Base-by-base conservation (phyloP, 2,797 vertebrate species). In the Apogon hyalosoma region DNA sequence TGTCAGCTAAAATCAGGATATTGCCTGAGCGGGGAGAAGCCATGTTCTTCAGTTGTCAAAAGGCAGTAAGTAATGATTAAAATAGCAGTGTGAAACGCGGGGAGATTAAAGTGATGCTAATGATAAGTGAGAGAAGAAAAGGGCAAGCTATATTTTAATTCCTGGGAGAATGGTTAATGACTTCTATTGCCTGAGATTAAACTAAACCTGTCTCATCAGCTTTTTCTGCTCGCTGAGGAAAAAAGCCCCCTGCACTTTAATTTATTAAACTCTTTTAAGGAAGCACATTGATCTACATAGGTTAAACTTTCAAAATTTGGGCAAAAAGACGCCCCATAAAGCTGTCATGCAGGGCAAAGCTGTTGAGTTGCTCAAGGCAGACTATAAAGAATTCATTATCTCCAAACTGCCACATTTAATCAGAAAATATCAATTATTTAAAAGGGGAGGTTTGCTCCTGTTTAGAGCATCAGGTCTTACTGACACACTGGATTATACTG, bases 61-160 rank as follows among this genome's bases (percentile, higher is more conserved):
- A 98, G 97, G 96, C 97, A 98, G 97, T 98, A 98, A 99, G 98
- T 98, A 99, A 98, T 99, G 97, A 99, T 99, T 99, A 99, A 99
- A 99, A 98, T 99, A 99, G 97, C 98, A 98, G 96, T 98, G 98
- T 97, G 97, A 98, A 99, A 99, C 94, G 96, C 96, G 95, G 95
- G 96, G 97, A 99, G 97, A 99, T 99, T 99, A 99, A 99, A 99
- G 97, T 99, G 98, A 99, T 99, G 97, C 97, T 99, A 98, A 99
- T 99, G 97, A 99, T 99, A 99, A 99, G 97, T 98, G 98, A 99
- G 96, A 97, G 97, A 99, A 99, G 98, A 99, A 99, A 99, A 99
- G 97, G 98, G 96, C 98, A 98, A 98, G 97, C 97, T 99, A 99
- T 99, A 99, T 99, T 99, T 99, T 99, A 99, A 99, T 99, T 98